phyloP scores from a whole-genome alignment of 2,113 vertebrate species.

The Grus americana region DNA sequence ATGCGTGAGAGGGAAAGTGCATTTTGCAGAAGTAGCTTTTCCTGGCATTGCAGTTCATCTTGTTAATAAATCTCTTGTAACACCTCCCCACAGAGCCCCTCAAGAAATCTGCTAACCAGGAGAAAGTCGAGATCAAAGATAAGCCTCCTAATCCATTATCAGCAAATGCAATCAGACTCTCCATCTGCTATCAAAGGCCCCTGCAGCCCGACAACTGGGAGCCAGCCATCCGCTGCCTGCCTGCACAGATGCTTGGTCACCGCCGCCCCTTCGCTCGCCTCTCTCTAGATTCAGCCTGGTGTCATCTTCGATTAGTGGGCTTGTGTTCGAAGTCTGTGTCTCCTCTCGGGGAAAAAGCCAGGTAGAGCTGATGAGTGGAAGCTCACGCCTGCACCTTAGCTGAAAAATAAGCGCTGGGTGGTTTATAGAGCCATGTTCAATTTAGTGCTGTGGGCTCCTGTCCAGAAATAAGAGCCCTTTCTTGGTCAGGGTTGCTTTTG shows the following conservation, averaged over 20 bases:
- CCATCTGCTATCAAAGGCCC: slow-evolving; percentile 11
- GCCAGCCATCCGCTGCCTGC: not conserved
- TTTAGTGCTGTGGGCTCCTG: not conserved
- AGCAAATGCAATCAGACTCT: not conserved
- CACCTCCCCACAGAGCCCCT: slow-evolving; percentile 18
- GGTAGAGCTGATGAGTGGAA: not conserved
- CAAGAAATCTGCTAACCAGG: not conserved
- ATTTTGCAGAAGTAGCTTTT: slow-evolving; percentile 12
- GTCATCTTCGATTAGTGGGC: not conserved
- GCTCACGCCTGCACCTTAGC: not conserved
- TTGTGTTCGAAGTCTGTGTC: not conserved
- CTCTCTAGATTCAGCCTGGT: not conserved
- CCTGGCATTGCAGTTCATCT: not conserved
- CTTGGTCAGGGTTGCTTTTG: not conserved
- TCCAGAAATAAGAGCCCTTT: not conserved
- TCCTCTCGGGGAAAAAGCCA: not conserved
- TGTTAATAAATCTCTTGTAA: slow-evolving; percentile 40
- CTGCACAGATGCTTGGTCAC: not conserved
- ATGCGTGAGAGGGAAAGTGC: not conserved
- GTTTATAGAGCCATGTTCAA: not conserved
- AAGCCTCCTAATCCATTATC: slow-evolving; percentile 33
- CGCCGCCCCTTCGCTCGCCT: fast-evolving
- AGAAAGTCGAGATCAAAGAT: slow-evolving; percentile 21
- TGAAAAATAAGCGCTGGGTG: not conserved
- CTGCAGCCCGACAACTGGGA: not conserved